Percentiles rank a stretch among this genome's conserved stretches.
Evolutionary conservation across 2,888 invertebrate genomes (phyloP).

Genomic region (Agrotis segetum): DNA sequence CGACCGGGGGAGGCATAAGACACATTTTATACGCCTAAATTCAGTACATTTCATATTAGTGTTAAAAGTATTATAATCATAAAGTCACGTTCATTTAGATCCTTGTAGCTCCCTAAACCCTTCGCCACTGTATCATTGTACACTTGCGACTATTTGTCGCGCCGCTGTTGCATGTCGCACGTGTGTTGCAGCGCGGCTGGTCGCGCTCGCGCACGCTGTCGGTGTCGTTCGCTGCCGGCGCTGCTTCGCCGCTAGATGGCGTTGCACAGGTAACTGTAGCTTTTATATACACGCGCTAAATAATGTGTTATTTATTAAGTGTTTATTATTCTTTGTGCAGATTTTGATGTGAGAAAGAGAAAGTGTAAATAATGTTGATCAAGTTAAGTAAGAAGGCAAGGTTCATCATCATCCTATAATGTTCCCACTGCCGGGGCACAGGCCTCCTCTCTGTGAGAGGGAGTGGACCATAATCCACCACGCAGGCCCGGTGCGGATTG

Average conservation of each 20-base stretch:
- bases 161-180: slow-evolving; percentile 80
- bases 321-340: slow-evolving; percentile 17
- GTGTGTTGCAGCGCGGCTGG: slow-evolving; percentile 94
- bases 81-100: slow-evolving; percentile 2
- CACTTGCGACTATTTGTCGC: slow-evolving; percentile 62
- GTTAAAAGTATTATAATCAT: neutral
- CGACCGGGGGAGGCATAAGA: neutral
- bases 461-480: too few relatives aligned
- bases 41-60: neutral
- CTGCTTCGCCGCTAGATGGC: slow-evolving; percentile 95
- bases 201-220: slow-evolving; percentile 97
- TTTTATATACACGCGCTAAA: slow-evolving; percentile 49
- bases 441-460: too few relatives aligned
- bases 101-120: slow-evolving; percentile 9
- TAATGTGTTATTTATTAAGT: slow-evolving; percentile 25
- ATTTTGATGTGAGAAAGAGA: slow-evolving; percentile 3
- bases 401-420: too few relatives aligned
- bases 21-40: neutral
- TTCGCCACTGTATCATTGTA: slow-evolving; percentile 38
- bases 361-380: slow-evolving; percentile 27
- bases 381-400: too few relatives aligned
- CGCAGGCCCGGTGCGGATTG: too few relatives aligned
- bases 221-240: slow-evolving; percentile 95
- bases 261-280: slow-evolving; percentile 88
- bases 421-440: too few relatives aligned